These are phyloP conservation scores for Pycnonotus jocosus DNA, from an alignment of 2,113 vertebrate species.

Conservation along the genomic window DNA sequence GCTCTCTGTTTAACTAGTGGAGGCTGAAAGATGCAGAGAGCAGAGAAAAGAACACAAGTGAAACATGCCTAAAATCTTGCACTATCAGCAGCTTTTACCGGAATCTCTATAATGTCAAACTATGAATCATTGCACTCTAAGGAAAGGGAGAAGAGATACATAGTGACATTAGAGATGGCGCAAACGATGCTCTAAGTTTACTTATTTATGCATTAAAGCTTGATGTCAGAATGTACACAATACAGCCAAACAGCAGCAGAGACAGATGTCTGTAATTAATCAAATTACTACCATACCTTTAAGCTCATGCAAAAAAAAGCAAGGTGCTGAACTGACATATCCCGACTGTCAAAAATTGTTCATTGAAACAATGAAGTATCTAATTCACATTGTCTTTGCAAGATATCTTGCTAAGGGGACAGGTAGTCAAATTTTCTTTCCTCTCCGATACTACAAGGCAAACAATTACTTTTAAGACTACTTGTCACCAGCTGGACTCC, in stretches of 20 bases:
- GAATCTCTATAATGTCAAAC: neutral
- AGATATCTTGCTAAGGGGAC: neutral
- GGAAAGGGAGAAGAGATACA: neutral
- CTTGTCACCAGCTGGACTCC: neutral
- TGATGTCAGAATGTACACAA: neutral
- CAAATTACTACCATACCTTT: neutral
- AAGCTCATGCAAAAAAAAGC: neutral
- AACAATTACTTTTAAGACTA: neutral
- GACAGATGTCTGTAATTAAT: neutral
- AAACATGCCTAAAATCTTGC: constrained; percentile 1
- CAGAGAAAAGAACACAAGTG: neutral
- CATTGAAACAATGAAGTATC: neutral
- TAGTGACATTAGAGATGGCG: neutral
- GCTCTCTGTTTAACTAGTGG: neutral
- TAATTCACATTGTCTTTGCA: neutral
- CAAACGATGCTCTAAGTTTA: neutral
- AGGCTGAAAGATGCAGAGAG: neutral
- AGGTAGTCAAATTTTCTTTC: neutral
- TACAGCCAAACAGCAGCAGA: neutral
- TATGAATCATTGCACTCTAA: neutral
- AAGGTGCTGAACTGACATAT: neutral
- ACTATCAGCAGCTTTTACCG: neutral
- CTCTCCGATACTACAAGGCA: neutral
- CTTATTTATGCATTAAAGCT: neutral
- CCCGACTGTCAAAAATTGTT: neutral